Percentiles rank a stretch among this genome's conserved stretches.
Conservation (phyloP, 1,140 invertebrate species). For the Vollenhovia emeryi region DNA sequence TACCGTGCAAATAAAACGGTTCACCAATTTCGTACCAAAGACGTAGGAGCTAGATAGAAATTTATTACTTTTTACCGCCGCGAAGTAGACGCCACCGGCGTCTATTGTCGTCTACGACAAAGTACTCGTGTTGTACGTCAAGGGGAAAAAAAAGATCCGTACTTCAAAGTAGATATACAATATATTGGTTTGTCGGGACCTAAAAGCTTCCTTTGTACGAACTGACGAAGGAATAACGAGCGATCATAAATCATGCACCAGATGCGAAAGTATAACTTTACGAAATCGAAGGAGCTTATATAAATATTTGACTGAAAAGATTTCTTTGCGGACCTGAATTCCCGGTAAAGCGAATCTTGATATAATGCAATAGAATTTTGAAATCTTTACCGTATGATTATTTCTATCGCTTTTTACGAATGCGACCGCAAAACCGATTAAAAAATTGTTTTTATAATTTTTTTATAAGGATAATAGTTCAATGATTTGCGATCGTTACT, state of each 20-base stretch:
- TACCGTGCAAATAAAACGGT: constrained; percentile 62
- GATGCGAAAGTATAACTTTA: neutral
- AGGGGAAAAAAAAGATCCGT: neutral
- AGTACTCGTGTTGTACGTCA: constrained; percentile 12
- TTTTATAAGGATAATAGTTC: neutral
- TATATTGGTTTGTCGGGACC: neutral
- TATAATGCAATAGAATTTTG: neutral
- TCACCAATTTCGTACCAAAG: constrained; percentile 41
- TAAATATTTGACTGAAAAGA: constrained; percentile 13
- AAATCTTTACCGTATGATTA: neutral
- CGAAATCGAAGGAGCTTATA: neutral
- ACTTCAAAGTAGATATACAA: neutral
- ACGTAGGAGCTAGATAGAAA: constrained; percentile 23
- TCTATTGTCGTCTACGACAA: constrained; percentile 10
- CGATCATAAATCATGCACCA: neutral
- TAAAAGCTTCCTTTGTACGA: constrained; percentile 3
- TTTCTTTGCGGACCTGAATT: neutral
- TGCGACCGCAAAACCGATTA: neutral
- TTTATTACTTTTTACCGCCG: constrained; percentile 53
- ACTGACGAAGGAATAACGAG: neutral
- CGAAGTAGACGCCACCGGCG: constrained; percentile 40
- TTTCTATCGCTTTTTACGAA: neutral
- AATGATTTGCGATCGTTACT: neutral
- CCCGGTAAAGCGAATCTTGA: neutral
- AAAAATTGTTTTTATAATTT: neutral